Evolutionary conservation across 1,140 invertebrate species (phyloP), one percentile per base, ranked within the genome.

Genomic region (Hyles euphorbiae): DNA sequence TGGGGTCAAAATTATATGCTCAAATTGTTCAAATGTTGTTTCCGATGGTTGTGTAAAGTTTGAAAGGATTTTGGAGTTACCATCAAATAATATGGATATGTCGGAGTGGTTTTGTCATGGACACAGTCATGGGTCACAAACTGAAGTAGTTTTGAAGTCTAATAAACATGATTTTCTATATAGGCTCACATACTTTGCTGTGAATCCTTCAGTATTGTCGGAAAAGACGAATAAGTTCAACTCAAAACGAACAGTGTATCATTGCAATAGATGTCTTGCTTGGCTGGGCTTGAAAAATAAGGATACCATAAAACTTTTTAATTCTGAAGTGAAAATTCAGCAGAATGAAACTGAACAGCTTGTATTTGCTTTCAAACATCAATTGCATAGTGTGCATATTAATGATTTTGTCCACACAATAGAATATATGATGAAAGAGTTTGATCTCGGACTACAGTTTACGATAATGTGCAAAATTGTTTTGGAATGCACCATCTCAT

Each of bases 41-140:
- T 87, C 85, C 3, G 63, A 70, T 56, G 62, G 74, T 47, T 57
- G 55, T 8, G 56, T 86, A 0, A 78, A 81, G 43, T 91, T 91
- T 81, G 62, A 89, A 36, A 79, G 91, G 58, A 77, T 91, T 70
- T 76, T 92, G 58, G 90, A 91, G 56, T 73, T 92, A 53, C 91
- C 91, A 6, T 86, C 89, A 1, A 75, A 86, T 40, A 90, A 89
- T 85, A 70, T 88, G 56, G 91, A 91, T 63, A 83, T 88, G 72
- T 87, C 82, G 0, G 90, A 91, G 56, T 91, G 90, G 91, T 92
- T 91, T 71, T 92, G 91, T 63, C 91, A 91, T 64, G 82, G 74
- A 3, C 81, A 80, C 56, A 52, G 60, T 3, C 72, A 78, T 52
- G 60, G 68, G 8, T 62, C 74, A 7, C 60, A 66, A 54, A 61